Percentiles rank a stretch among this genome's conserved stretches.
Evolutionary conservation across 2,113 vertebrate species (phyloP).

Genomic region (Odontesthes bonariensis): DNA sequence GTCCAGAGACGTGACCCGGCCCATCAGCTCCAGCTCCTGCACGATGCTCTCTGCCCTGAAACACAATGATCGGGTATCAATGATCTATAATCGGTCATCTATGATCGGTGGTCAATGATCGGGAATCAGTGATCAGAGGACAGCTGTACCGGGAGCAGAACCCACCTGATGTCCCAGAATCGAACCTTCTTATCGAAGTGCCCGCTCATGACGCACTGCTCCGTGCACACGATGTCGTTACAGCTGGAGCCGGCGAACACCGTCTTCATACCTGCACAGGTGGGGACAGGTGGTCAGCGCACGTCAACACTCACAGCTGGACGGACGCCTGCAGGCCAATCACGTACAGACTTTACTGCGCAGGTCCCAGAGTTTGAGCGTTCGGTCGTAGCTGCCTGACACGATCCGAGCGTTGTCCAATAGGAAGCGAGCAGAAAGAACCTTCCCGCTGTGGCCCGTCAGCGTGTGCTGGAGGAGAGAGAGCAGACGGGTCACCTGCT

Average conservation of each 20-base stretch:
- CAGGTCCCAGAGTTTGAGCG: conserved; percentile 98
- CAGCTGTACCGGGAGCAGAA: background rate
- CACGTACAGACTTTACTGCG: conserved; percentile 99
- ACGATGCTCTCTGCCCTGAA: conserved; percentile 92
- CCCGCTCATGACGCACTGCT: conserved; percentile 99
- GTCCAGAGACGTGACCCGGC: conserved; percentile 93
- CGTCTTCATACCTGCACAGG: conserved; percentile 93
- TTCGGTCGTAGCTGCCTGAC: conserved; percentile 96
- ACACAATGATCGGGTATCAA: too few relatives aligned
- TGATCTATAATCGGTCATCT: too few relatives aligned
- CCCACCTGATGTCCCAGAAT: conserved; percentile 98
- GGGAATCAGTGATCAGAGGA: too few relatives aligned
- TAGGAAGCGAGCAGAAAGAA: conserved; percentile 95
- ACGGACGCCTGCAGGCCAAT: background rate
- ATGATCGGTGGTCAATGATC: too few relatives aligned
- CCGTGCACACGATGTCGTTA: conserved; percentile 97
- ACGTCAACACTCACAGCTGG: background rate
- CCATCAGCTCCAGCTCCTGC: conserved; percentile 91
- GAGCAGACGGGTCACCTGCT: background rate
- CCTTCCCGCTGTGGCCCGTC: conserved; percentile 97
- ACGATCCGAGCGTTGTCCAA: conserved; percentile 97
- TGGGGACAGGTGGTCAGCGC: conserved; percentile 1
- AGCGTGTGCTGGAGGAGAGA: conserved; percentile 88
- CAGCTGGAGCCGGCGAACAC: conserved; percentile 99
- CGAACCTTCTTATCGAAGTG: conserved; percentile 99